These are phyloP conservation scores for Drosophila leonis DNA, from an alignment of 2,888 invertebrate species.

Conservation along the genomic window DNA sequence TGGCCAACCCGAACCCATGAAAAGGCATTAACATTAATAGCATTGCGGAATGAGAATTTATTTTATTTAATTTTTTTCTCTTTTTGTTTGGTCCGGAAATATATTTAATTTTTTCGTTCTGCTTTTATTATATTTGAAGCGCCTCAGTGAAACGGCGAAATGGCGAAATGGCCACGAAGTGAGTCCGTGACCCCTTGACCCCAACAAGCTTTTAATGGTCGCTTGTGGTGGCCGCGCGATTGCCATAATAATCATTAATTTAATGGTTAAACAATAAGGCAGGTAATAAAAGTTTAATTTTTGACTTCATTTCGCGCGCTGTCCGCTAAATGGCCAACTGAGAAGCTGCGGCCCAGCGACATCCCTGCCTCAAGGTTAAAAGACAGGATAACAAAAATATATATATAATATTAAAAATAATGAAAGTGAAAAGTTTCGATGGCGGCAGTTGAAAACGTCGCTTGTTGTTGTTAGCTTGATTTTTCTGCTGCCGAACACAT, in stretches of 20 bases:
- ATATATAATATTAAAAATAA: constrained; percentile 68
- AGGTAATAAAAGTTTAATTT: constrained; percentile 80
- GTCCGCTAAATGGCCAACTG: constrained; percentile 50
- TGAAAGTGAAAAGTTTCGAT: constrained; percentile 77
- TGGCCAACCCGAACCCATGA: constrained; percentile 13
- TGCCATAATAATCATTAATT: constrained; percentile 82
- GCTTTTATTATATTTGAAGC: constrained; percentile 67
- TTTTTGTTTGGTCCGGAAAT: constrained; percentile 26
- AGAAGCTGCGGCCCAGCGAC: constrained; percentile 29
- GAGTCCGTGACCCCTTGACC: constrained; percentile 34
- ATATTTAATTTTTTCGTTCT: constrained; percentile 63
- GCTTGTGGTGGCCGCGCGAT: constrained; percentile 68
- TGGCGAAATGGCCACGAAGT: constrained; percentile 41
- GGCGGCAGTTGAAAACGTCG: constrained; percentile 28
- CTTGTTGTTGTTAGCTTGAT: constrained; percentile 9
- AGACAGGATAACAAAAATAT: constrained; percentile 9
- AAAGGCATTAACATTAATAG: constrained; percentile 68
- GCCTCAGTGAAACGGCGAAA: constrained; percentile 17
- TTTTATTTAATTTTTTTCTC: constrained; percentile 70
- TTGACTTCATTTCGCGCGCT: constrained; percentile 47
- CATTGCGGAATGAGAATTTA: constrained; percentile 69
- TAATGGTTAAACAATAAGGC: constrained; percentile 81
- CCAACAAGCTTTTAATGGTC: constrained; percentile 60
- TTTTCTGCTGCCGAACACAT: constrained; percentile 10
- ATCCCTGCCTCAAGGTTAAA: constrained; percentile 5